Evolutionary conservation across 2,888 invertebrate species (phyloP).

Genomic region (Alitta virens): DNA sequence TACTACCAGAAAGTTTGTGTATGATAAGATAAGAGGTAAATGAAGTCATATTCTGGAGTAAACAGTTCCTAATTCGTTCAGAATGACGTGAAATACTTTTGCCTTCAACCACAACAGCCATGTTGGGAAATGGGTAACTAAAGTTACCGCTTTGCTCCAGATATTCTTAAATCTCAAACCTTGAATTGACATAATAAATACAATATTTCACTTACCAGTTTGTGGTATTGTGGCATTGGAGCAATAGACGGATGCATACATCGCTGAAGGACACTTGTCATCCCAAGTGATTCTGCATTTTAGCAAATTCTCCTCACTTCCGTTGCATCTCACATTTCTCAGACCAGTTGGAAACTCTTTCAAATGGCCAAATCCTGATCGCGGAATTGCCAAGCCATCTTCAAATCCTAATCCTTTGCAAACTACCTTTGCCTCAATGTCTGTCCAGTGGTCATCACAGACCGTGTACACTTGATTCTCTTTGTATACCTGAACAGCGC

Average conservation of each 20-base stretch:
- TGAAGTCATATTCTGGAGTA: no score
- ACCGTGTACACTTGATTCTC: background rate
- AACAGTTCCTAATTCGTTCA: no score
- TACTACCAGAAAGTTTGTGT: no score
- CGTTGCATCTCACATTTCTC: conserved; percentile 5
- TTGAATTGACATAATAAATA: no score
- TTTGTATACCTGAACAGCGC: conserved; percentile 1
- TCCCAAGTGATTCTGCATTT: background rate
- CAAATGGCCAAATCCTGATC: conserved; percentile 4
- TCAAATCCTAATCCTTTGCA: background rate
- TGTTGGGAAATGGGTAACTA: no score
- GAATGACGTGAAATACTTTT: no score
- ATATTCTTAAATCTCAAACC: no score
- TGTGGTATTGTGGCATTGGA: conserved; percentile 1
- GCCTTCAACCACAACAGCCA: no score
- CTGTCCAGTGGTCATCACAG: background rate
- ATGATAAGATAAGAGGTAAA: no score
- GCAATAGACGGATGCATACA: conserved; percentile 11
- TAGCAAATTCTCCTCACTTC: background rate
- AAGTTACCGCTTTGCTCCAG: no score
- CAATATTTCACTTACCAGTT: background rate
- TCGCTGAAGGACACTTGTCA: background rate
- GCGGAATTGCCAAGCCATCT: conserved; percentile 6
- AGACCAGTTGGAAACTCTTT: background rate
- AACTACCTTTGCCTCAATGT: conserved; percentile 2